These are phyloP conservation scores for Cryptoblepharus egeriae DNA, from an alignment of 2,797 vertebrate genomes.

Conservation along the genomic window DNA sequence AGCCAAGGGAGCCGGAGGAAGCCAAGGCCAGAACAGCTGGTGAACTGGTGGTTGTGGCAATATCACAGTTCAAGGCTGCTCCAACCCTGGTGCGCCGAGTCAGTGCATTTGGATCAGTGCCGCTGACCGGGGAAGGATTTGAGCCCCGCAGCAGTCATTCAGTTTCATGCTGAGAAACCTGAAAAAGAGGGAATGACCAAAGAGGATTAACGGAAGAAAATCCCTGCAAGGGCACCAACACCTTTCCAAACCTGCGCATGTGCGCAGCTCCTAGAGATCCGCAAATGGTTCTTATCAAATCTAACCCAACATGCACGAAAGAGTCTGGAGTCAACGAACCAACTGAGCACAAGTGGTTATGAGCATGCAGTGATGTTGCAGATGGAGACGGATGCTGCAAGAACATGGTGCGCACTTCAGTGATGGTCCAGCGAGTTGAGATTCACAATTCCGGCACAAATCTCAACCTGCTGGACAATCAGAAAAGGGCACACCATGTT, in stretches of 20 bases:
- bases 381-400: too few species aligned
- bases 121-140: neutral
- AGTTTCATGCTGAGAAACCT: conserved; percentile 61
- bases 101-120: accelerated
- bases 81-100: conserved; percentile 32
- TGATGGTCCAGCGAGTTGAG: too few species aligned
- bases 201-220: conserved; percentile 16
- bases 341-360: neutral
- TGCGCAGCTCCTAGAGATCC: neutral
- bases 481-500: too few species aligned
- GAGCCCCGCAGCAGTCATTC: neutral
- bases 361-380: too few species aligned
- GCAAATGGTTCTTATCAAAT: neutral
- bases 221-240: neutral
- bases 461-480: too few species aligned
- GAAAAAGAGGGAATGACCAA: conserved; percentile 54
- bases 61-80: conserved; percentile 33
- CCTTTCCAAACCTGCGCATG: neutral
- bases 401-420: too few species aligned
- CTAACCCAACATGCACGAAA: neutral
- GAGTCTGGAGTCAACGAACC: too few species aligned
- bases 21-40: conserved; percentile 61
- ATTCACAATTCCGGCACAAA: too few species aligned
- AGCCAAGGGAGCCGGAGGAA: conserved; percentile 53
- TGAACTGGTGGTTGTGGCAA: conserved; percentile 55